A percentile compares a stretch with the other conserved stretches of the same genome.
phyloP scores from a whole-genome alignment of 2,113 vertebrate genomes.

The Vireo altiloquus region DNA sequence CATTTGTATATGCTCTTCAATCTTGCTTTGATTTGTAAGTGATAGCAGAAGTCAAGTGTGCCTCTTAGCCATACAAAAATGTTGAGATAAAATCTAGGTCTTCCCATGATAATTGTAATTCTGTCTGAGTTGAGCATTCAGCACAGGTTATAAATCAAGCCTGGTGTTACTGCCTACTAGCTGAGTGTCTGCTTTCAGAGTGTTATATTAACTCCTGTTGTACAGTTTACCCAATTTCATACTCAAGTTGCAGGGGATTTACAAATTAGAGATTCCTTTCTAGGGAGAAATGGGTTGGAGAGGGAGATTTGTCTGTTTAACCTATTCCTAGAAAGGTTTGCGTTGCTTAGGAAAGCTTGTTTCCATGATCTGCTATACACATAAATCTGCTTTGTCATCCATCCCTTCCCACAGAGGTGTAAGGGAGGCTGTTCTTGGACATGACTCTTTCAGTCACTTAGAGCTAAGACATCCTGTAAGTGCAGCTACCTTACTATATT shows the following conservation, averaged over 20 bases:
- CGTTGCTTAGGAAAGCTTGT: background rate
- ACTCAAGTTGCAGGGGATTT: background rate
- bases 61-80: background rate
- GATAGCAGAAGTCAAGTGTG: constrained; percentile 8
- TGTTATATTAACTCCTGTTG: background rate
- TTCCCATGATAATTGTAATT: background rate
- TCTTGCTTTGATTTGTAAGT: background rate
- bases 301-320: background rate
- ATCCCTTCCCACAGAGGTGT: background rate
- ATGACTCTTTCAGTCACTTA: background rate
- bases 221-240: background rate
- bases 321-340: background rate
- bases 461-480: background rate
- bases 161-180: background rate
- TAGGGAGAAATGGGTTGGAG: background rate
- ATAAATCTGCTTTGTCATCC: background rate
- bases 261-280: background rate
- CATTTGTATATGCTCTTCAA: background rate
- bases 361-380: background rate
- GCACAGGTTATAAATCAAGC: background rate
- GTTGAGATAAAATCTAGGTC: background rate
- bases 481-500: background rate
- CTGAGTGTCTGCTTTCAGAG: background rate
- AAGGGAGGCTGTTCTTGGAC: background rate
- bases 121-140: background rate